These are phyloP conservation scores for Nyctibius bracteatus DNA, from an alignment of 2,113 vertebrate genomes.

Conservation along the genomic window DNA sequence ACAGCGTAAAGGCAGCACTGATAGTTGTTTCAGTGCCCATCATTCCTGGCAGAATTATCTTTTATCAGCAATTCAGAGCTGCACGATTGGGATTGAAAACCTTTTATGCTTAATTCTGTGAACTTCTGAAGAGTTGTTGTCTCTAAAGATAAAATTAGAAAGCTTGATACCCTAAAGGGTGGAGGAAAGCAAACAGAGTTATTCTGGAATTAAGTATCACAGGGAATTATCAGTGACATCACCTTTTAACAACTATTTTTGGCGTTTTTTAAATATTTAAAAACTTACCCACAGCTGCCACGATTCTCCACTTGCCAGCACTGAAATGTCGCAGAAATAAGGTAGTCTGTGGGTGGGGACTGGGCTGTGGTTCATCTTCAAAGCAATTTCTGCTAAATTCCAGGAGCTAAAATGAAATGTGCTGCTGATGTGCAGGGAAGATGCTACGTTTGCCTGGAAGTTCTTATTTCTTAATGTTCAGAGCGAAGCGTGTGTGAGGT, in stretches of 20 bases:
- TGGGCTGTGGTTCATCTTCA: slow-evolving; percentile 20
- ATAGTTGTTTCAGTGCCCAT: not conserved
- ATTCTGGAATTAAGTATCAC: not conserved
- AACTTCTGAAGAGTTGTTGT: not conserved
- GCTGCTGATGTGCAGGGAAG: not conserved
- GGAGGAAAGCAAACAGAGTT: slow-evolving; percentile 14
- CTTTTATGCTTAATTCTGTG: not conserved
- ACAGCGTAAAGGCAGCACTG: not conserved
- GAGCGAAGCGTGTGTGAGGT: not conserved
- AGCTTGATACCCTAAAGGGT: not conserved
- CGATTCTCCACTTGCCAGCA: not conserved
- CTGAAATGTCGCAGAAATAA: not conserved
- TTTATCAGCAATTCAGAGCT: slow-evolving; percentile 18
- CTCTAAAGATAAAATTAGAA: slow-evolving; percentile 42
- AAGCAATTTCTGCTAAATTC: slow-evolving; percentile 13
- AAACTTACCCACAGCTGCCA: slow-evolving; percentile 34
- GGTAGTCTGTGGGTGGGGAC: not conserved
- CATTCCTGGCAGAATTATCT: not conserved
- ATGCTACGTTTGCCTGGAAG: not conserved
- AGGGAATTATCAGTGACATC: not conserved
- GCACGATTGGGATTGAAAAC: not conserved
- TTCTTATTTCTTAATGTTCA: not conserved
- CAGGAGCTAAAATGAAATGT: not conserved
- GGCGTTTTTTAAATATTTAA: slow-evolving; percentile 6
- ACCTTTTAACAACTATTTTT: slow-evolving; percentile 18